phyloP scores from a whole-genome alignment of 2,113 vertebrate genomes.

The Pseudonaja textilis region DNA sequence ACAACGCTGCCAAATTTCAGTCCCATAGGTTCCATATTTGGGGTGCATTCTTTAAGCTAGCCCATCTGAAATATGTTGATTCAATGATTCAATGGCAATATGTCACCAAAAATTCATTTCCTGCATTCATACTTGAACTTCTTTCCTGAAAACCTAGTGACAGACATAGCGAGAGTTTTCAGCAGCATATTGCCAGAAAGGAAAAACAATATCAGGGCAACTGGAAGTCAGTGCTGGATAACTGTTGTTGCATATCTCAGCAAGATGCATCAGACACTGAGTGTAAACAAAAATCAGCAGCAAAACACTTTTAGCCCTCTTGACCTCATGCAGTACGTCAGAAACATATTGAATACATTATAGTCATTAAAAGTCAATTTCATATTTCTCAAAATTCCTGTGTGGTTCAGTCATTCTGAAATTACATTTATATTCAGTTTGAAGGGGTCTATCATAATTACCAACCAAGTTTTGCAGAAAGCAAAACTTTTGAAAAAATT shows the following conservation, averaged over 20 bases:
- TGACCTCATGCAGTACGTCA: neutral
- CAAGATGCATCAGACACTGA: neutral
- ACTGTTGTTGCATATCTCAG: neutral
- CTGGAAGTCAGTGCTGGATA: neutral
- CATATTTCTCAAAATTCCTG: neutral
- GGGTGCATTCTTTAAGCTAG: neutral
- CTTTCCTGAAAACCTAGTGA: neutral
- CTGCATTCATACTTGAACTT: neutral
- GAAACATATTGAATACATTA: neutral
- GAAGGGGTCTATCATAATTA: neutral
- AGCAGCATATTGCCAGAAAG: neutral
- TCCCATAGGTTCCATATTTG: neutral
- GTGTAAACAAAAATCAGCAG: neutral
- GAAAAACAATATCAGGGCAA: neutral
- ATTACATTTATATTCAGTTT: neutral
- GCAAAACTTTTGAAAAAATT: neutral
- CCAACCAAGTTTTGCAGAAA: neutral
- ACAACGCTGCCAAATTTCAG: neutral
- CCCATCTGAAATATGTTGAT: neutral
- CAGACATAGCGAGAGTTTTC: neutral
- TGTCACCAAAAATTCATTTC: neutral
- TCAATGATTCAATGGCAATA: neutral
- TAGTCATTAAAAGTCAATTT: neutral
- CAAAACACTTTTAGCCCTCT: neutral
- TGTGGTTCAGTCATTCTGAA: neutral